Conservation (phyloP, 2,888 invertebrate species). For the Diplolepis rosae region DNA sequence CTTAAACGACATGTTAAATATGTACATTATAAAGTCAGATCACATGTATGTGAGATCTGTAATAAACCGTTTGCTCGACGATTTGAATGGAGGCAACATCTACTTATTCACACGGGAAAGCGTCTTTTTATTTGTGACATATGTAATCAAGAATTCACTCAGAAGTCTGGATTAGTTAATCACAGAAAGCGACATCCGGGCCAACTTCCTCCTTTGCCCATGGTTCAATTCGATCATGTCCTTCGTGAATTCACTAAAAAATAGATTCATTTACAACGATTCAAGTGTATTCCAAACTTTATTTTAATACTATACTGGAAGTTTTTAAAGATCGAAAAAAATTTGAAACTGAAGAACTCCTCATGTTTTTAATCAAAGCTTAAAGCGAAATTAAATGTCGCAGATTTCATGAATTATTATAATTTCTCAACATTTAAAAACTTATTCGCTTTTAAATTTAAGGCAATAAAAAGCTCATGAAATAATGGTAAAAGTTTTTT, state of each 20-base stretch:
- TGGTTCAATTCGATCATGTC: constrained; percentile 52
- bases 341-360: neutral
- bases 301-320: no score
- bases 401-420: no score
- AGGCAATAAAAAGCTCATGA: no score
- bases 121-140: constrained; percentile 53
- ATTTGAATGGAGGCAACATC: constrained; percentile 61
- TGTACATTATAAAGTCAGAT: constrained; percentile 56
- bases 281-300: no score
- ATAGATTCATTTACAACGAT: constrained; percentile 29
- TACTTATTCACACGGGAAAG: constrained; percentile 44
- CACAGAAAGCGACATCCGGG: constrained; percentile 43
- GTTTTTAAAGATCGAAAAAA: neutral
- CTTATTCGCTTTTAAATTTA: no score
- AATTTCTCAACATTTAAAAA: no score
- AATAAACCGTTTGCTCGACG: constrained; percentile 61
- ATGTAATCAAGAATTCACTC: constrained; percentile 58
- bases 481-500: no score
- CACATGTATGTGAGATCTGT: constrained; percentile 63
- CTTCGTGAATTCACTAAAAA: constrained; percentile 68
- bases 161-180: constrained; percentile 41
- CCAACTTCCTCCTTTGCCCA: constrained; percentile 1
- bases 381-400: no score
- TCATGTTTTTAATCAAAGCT: no score
- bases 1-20: neutral